phyloP scores from a whole-genome alignment of 2,113 vertebrate species.

The Odocoileus hemionus region DNA sequence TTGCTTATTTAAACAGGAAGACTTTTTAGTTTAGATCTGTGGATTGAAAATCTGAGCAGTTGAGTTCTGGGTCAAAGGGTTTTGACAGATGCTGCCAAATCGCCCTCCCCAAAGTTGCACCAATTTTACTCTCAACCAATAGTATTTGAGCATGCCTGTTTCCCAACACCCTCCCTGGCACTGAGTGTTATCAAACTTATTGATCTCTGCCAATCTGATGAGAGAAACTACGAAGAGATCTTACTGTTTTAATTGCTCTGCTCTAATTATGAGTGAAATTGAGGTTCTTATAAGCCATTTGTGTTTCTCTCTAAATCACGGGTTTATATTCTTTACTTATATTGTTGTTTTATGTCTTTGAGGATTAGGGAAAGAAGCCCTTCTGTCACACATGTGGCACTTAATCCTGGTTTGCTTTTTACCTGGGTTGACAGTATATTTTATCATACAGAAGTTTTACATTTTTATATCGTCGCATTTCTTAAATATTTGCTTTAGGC shows the following conservation, averaged over 20 bases:
- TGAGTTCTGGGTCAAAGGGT: conserved; percentile 51
- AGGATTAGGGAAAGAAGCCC: neutral
- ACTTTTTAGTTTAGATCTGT: neutral
- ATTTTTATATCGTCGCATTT: neutral
- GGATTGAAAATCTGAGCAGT: neutral
- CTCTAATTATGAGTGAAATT: neutral
- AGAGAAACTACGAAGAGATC: neutral
- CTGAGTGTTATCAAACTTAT: neutral
- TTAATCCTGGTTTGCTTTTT: neutral
- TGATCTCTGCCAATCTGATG: neutral
- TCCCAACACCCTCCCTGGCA: neutral
- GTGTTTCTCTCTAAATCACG: neutral
- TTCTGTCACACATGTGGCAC: neutral
- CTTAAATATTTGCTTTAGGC: neutral
- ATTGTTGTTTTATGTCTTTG: neutral
- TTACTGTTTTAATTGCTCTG: neutral
- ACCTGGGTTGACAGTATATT: neutral
- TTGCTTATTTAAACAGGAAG: neutral
- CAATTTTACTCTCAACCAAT: neutral
- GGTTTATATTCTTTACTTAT: neutral
- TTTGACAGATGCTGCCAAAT: conserved; percentile 40
- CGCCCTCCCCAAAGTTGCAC: neutral
- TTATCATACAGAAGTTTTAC: neutral
- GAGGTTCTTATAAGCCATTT: neutral
- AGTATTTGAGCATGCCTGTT: neutral